Percentiles rank a stretch among this genome's conserved stretches.
phyloP scores from a whole-genome alignment of 2,797 vertebrate genomes.

The Agapornis canus region DNA sequence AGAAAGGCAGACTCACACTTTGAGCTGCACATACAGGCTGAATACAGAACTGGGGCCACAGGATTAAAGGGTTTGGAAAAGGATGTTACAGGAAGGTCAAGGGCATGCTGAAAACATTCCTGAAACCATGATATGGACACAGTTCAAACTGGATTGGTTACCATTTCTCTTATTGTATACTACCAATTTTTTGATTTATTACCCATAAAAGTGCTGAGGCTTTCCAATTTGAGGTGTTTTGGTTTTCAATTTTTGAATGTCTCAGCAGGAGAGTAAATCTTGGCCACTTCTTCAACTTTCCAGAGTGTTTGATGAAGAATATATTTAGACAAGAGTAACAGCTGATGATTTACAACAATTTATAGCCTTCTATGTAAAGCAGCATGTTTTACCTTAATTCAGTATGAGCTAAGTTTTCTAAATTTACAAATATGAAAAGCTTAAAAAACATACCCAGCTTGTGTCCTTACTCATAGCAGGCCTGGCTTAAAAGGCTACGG shows the following conservation, averaged over 20 bases:
- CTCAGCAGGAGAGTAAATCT: accelerated
- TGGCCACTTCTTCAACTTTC: neutral
- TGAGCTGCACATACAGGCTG: neutral
- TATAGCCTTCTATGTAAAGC: neutral
- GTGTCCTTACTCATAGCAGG: neutral
- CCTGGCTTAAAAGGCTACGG: neutral
- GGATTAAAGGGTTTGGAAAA: neutral
- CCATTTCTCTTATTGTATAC: accelerated
- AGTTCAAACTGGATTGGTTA: neutral
- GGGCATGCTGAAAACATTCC: accelerated
- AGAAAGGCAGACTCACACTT: neutral
- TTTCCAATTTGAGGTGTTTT: accelerated
- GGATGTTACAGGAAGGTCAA: neutral
- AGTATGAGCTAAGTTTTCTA: neutral
- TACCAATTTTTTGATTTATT: accelerated
- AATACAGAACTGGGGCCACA: neutral
- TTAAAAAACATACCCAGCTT: neutral
- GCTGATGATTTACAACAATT: neutral
- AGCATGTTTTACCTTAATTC: neutral
- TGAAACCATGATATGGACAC: accelerated
- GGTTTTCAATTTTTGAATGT: neutral
- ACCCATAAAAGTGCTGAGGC: neutral
- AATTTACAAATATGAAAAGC: neutral
- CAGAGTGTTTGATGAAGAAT: neutral
- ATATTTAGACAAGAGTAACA: neutral